These are phyloP conservation scores for Imbricaverruca yamaguchii DNA, from an alignment of 2,888 invertebrate species.

Conservation along the genomic window DNA sequence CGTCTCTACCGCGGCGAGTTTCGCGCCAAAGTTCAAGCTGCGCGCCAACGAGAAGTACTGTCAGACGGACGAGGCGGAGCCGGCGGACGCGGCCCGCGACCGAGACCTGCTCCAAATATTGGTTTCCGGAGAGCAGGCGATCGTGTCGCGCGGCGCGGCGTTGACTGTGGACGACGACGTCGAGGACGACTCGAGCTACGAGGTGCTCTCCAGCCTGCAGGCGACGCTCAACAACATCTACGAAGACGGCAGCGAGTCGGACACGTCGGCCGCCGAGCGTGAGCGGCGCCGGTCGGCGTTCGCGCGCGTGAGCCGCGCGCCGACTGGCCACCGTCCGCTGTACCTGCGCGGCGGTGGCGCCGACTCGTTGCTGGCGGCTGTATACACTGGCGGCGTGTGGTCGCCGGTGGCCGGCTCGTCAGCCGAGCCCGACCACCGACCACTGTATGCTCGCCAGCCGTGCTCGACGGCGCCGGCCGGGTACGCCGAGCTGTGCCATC, in stretches of 20 bases:
- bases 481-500: background rate
- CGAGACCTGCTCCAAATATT: constrained; percentile 19
- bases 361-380: constrained; percentile 11
- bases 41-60: constrained; percentile 51
- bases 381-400: constrained; percentile 12
- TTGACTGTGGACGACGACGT: background rate
- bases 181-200: constrained; percentile 16
- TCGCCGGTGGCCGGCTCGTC: background rate
- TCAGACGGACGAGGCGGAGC: constrained; percentile 47
- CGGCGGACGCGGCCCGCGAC: constrained; percentile 21
- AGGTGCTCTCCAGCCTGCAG: constrained; percentile 13
- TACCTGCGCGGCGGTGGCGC: constrained; percentile 19
- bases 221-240: constrained; percentile 9
- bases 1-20: constrained; percentile 34
- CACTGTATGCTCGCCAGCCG: constrained; percentile 12
- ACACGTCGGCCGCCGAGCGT: background rate
- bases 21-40: constrained; percentile 63
- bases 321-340: background rate
- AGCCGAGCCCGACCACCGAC: constrained; percentile 1
- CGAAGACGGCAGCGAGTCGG: constrained; percentile 15
- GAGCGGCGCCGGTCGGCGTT: constrained; percentile 2
- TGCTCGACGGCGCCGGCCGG: background rate
- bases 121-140: constrained; percentile 15
- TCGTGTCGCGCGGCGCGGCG: background rate
- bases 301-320: constrained; percentile 1